A percentile compares a stretch with the other conserved stretches of the same genome.
phyloP scores from a whole-genome alignment of 2,113 vertebrate species.

The rat (Rattus norvegicus) region DNA sequence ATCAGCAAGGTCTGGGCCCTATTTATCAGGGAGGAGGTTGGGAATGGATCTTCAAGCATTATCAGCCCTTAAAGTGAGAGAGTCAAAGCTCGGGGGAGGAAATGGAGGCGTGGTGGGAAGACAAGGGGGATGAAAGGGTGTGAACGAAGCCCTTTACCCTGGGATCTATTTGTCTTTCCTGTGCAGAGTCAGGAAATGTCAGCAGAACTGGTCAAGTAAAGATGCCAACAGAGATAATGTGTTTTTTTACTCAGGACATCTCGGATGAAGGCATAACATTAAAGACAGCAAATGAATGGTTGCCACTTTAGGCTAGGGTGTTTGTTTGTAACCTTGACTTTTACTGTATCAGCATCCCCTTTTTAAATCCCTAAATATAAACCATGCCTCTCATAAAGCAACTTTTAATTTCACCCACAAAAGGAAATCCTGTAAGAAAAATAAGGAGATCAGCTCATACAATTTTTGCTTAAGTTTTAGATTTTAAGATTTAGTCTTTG shows the following conservation, averaged over 20 bases:
- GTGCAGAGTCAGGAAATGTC: background rate
- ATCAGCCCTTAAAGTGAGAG: background rate
- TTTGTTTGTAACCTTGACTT: background rate
- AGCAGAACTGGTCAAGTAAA: background rate
- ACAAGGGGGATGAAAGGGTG: background rate
- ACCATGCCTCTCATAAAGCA: background rate
- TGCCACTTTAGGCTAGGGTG: too few relatives aligned
- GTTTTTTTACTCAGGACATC: background rate
- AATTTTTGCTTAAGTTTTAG: background rate
- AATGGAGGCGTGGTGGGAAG: background rate
- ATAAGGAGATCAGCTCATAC: background rate
- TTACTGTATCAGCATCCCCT: background rate
- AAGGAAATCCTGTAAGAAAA: background rate
- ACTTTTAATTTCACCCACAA: background rate
- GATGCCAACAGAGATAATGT: background rate
- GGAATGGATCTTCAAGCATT: background rate
- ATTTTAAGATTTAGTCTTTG: background rate
- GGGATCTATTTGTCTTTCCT: too few relatives aligned
- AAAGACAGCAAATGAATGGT: background rate
- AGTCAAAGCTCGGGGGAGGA: background rate
- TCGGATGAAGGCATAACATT: too few relatives aligned
- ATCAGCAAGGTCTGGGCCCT: background rate
- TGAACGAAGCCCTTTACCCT: too few relatives aligned
- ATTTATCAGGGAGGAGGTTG: background rate
- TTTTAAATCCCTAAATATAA: background rate